Percentiles rank a stretch among this genome's conserved stretches.
Evolutionary conservation across 2,888 invertebrate genomes (phyloP).

Genomic region (Ectropis crepuscularia): DNA sequence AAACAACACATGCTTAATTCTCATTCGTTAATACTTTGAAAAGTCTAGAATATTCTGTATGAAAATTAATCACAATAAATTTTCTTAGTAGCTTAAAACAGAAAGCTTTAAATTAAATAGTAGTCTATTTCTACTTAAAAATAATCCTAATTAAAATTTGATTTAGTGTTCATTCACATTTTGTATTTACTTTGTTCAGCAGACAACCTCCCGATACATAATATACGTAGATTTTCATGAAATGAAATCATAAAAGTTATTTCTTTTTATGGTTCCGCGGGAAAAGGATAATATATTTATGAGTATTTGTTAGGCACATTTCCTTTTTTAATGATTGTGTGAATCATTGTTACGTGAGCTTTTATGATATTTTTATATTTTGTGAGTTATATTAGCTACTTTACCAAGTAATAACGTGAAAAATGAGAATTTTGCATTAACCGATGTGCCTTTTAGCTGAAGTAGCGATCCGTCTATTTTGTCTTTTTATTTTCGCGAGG

Average conservation of each 20-base stretch:
- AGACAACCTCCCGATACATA: conserved; percentile 14
- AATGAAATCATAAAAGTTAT: conserved; percentile 32
- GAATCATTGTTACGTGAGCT: conserved; percentile 29
- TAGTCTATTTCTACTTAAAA: not conserved
- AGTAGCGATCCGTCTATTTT: conserved; percentile 29
- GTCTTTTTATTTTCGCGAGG: conserved; percentile 26
- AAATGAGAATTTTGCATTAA: conserved; percentile 9
- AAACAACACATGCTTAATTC: not conserved
- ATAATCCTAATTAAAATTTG: too few species aligned
- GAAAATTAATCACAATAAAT: conserved; percentile 5
- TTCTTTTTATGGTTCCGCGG: conserved; percentile 30
- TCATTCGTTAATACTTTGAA: not conserved
- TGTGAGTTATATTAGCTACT: conserved; percentile 11
- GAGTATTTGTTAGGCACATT: conserved; percentile 29
- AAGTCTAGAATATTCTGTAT: not conserved
- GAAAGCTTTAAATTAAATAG: conserved; percentile 3
- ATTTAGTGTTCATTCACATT: conserved; percentile 2
- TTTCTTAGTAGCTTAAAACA: not conserved
- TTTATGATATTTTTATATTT: conserved; percentile 21
- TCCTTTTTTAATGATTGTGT: conserved; percentile 30
- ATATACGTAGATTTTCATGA: conserved; percentile 15
- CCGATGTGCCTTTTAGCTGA: conserved; percentile 16
- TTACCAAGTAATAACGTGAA: conserved; percentile 5
- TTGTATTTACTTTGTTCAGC: conserved; percentile 16
- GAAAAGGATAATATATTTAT: conserved; percentile 30